phyloP scores from a whole-genome alignment of 1,140 invertebrate species.

The Heliconius himera region DNA sequence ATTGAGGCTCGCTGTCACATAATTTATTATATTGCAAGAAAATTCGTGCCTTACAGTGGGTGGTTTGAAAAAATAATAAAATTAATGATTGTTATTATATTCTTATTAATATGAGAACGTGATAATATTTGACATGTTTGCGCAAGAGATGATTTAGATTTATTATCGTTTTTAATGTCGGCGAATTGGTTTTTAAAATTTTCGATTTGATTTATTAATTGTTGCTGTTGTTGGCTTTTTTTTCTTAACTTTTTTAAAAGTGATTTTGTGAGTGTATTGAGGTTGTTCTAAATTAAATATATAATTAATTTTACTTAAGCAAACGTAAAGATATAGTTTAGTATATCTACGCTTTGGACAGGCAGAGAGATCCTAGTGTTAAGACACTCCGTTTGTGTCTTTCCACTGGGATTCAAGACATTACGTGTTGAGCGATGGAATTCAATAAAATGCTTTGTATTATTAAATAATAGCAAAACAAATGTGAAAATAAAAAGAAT shows the following conservation, averaged over 20 bases:
- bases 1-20: slow-evolving; percentile 11
- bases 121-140: slow-evolving; percentile 31
- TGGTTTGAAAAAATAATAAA: slow-evolving; percentile 23
- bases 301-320: too few species aligned
- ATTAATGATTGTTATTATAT: slow-evolving; percentile 29
- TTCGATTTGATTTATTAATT: slow-evolving; percentile 24
- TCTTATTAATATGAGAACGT: slow-evolving; percentile 32
- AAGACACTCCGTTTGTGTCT: too few species aligned
- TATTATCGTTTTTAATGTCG: slow-evolving; percentile 30
- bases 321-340: too few species aligned
- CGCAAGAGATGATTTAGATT: slow-evolving; percentile 32
- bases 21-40: slow-evolving; percentile 33
- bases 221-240: background rate
- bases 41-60: slow-evolving; percentile 34
- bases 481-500: too few species aligned
- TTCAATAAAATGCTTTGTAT: too few species aligned
- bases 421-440: too few species aligned
- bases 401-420: too few species aligned
- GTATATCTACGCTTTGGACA: too few species aligned
- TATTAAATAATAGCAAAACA: too few species aligned
- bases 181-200: slow-evolving; percentile 21
- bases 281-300: background rate
- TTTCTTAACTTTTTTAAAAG: background rate
- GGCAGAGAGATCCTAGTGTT: too few species aligned
- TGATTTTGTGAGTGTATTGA: background rate